Evolutionary conservation across 2,113 vertebrate species (phyloP).

Genomic region (Glaucomys volans): DNA sequence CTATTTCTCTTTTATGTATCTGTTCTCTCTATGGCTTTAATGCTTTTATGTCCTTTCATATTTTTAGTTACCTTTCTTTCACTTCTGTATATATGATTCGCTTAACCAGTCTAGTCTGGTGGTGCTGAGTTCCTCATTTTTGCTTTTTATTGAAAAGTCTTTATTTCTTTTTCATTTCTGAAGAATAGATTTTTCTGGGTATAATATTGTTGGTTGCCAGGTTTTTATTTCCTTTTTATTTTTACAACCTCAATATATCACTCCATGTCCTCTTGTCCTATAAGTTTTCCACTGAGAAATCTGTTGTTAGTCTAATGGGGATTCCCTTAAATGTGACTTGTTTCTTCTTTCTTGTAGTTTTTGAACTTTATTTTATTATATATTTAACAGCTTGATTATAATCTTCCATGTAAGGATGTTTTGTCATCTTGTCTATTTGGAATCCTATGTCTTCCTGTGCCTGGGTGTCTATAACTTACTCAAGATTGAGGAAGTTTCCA

Average conservation of each 20-base stretch:
- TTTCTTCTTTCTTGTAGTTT: neutral
- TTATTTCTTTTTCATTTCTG: neutral
- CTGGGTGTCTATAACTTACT: neutral
- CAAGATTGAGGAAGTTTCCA: neutral
- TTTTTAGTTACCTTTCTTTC: too few relatives aligned
- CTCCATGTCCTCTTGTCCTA: neutral
- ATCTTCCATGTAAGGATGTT: neutral
- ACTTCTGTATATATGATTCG: too few relatives aligned
- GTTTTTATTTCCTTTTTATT: neutral
- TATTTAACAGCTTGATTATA: neutral
- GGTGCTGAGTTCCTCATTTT: neutral
- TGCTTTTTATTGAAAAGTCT: neutral
- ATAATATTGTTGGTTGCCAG: neutral
- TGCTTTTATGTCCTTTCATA: neutral
- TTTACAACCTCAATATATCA: neutral
- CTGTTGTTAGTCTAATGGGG: too few relatives aligned
- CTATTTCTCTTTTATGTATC: too few relatives aligned
- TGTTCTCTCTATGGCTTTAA: neutral
- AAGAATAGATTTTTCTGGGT: neutral
- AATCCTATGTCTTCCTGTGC: neutral
- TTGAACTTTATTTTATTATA: neutral
- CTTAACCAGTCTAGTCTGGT: neutral
- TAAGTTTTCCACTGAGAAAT: neutral
- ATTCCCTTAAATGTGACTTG: neutral
- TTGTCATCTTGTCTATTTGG: neutral